phyloP scores from a whole-genome alignment of 1,140 invertebrate species.

The Chironomus striatipennis region DNA sequence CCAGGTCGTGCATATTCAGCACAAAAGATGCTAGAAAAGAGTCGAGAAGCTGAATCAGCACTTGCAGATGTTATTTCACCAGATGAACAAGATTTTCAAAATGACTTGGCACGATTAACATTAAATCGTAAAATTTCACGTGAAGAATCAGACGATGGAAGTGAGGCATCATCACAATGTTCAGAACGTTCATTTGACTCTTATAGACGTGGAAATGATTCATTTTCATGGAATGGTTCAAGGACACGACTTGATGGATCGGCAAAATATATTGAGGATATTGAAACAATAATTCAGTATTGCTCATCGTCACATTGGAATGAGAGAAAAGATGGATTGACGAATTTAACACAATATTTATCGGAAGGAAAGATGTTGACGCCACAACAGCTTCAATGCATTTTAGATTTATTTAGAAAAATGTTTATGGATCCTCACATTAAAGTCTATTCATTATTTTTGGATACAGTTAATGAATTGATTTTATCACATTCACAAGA shows the following conservation, averaged over 20 bases:
- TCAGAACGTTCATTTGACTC: constrained; percentile 86
- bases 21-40: constrained; percentile 76
- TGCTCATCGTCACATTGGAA: constrained; percentile 84
- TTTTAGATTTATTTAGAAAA: constrained; percentile 77
- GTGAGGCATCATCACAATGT: constrained; percentile 90
- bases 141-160: constrained; percentile 76
- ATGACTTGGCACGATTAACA: constrained; percentile 29
- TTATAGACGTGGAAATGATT: constrained; percentile 65
- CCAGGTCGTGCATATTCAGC: constrained; percentile 57
- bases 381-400: constrained; percentile 35
- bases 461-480: constrained; percentile 85
- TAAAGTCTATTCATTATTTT: constrained; percentile 86
- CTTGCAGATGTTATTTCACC: constrained; percentile 58
- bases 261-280: constrained; percentile 55
- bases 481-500: constrained; percentile 78
- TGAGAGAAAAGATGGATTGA: constrained; percentile 84
- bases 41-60: constrained; percentile 78
- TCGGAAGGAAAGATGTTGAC: constrained; percentile 38
- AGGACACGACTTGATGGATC: constrained; percentile 59
- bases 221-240: constrained; percentile 71
- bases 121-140: constrained; percentile 43
- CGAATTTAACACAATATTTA: constrained; percentile 55
- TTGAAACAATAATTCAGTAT: constrained; percentile 78
- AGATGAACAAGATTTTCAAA: constrained; percentile 29
- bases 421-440: constrained; percentile 98